Conservation (phyloP, 2,113 vertebrate species). For the Carassius gibelio region DNA sequence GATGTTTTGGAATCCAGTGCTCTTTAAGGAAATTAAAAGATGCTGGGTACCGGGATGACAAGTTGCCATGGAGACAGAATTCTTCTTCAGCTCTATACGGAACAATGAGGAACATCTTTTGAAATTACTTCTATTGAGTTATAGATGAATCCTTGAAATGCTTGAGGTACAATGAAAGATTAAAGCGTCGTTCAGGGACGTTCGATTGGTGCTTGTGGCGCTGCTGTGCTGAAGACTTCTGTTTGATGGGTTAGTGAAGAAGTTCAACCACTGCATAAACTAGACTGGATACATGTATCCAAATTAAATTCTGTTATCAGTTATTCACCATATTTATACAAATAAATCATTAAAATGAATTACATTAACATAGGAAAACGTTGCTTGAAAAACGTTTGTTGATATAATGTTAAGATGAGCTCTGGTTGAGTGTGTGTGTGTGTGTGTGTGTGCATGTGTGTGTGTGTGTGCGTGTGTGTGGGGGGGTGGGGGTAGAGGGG, state of each 20-base stretch:
- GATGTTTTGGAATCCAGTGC: slow-evolving; percentile 3
- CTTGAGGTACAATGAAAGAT: not conserved
- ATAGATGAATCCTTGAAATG: slow-evolving; percentile 8
- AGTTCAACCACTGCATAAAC: not conserved
- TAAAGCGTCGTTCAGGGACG: not conserved
- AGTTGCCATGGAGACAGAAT: slow-evolving; percentile 30
- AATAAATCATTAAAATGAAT: not conserved
- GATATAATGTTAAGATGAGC: too few species aligned
- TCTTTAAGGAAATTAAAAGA: slow-evolving; percentile 26
- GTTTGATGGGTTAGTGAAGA: not conserved
- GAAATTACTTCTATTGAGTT: slow-evolving; percentile 15
- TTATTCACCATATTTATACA: too few species aligned
- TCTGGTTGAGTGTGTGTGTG: too few species aligned
- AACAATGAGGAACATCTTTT: not conserved
- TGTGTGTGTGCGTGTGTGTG: too few species aligned
- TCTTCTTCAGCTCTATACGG: not conserved
- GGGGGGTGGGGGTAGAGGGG: too few species aligned
- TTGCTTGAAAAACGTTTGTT: not conserved
- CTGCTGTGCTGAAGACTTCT: not conserved
- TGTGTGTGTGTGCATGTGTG: too few species aligned
- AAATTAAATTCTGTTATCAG: not conserved
- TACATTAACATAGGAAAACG: not conserved
- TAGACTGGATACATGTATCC: not conserved
- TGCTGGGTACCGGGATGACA: not conserved
- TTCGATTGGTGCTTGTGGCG: not conserved